Conservation (phyloP, 2,888 invertebrate species). For the Cryptophagus acutangulus region DNA sequence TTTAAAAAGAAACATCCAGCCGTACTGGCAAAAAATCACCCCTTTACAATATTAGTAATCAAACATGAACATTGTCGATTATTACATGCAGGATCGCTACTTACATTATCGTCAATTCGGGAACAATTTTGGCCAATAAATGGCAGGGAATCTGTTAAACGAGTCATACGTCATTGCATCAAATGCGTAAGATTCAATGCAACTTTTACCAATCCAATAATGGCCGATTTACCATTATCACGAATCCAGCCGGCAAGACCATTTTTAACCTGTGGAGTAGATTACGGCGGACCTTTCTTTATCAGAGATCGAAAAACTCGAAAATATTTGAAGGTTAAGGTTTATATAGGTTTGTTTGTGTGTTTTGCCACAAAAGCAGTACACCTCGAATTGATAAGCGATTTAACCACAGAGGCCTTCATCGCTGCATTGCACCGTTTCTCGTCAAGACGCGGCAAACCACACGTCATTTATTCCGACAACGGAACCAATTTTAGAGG, state of each 20-base stretch:
- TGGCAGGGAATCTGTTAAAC: slow-evolving; percentile 10
- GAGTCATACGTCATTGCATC: slow-evolving; percentile 13
- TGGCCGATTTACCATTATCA: slow-evolving; percentile 8
- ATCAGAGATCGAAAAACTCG: slow-evolving; percentile 11
- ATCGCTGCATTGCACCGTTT: no score
- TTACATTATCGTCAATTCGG: slow-evolving; percentile 20
- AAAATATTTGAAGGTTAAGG: slow-evolving; percentile 11
- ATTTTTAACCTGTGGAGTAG: slow-evolving; percentile 8
- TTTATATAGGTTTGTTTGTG: slow-evolving; percentile 19
- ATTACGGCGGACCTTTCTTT: slow-evolving; percentile 12
- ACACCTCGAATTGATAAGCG: slow-evolving; percentile 18
- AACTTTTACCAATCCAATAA: slow-evolving; percentile 1
- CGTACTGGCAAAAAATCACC: slow-evolving; percentile 26
- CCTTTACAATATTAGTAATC: slow-evolving; percentile 28
- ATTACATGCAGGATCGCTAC: slow-evolving; percentile 29
- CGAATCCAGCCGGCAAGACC: slow-evolving; percentile 5
- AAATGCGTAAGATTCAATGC: slow-evolving; percentile 7
- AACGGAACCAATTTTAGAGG: no score
- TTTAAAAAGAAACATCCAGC: slow-evolving; percentile 27
- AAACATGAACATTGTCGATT: slow-evolving; percentile 21
- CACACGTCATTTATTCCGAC: no score
- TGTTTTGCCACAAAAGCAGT: slow-evolving; percentile 21
- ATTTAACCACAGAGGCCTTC: slow-evolving; percentile 14
- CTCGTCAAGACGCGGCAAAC: no score
- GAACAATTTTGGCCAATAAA: slow-evolving; percentile 18